Evolutionary conservation across 1,140 invertebrate species (phyloP).

Genomic region (Drosophila grimshawi): DNA sequence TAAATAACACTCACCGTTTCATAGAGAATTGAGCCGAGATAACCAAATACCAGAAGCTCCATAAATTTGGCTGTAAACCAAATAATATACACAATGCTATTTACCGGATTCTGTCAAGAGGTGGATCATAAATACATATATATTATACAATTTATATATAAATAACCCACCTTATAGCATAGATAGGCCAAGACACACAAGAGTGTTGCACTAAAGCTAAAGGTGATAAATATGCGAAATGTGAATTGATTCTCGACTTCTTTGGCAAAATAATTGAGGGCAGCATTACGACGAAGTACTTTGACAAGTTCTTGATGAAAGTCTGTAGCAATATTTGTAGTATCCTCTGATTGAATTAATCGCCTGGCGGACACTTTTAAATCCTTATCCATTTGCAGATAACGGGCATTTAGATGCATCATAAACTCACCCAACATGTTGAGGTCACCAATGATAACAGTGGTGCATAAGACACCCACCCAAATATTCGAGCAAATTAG

Average conservation of each 20-base stretch:
- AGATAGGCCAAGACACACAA: constrained; percentile 40
- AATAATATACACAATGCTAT: constrained; percentile 13
- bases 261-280: constrained; percentile 38
- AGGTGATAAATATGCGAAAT: constrained; percentile 43
- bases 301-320: constrained; percentile 16
- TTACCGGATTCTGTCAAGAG: constrained; percentile 7
- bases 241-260: constrained; percentile 30
- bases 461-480: constrained; percentile 27
- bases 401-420: constrained; percentile 49
- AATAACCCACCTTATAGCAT: constrained; percentile 33
- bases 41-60: constrained; percentile 19
- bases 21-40: constrained; percentile 19
- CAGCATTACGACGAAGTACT: constrained; percentile 29
- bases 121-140: too few species aligned
- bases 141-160: not conserved
- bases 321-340: not conserved
- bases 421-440: constrained; percentile 41
- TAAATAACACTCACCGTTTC: not conserved
- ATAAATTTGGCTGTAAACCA: constrained; percentile 31
- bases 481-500: constrained; percentile 23
- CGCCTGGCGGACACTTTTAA: constrained; percentile 2
- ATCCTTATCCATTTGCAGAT: constrained; percentile 32
- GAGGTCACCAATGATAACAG: constrained; percentile 29
- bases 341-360: not conserved
- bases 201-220: constrained; percentile 27